These are phyloP conservation scores for Diachasmimorpha longicaudata DNA, from an alignment of 1,140 invertebrate species.

Conservation along the genomic window DNA sequence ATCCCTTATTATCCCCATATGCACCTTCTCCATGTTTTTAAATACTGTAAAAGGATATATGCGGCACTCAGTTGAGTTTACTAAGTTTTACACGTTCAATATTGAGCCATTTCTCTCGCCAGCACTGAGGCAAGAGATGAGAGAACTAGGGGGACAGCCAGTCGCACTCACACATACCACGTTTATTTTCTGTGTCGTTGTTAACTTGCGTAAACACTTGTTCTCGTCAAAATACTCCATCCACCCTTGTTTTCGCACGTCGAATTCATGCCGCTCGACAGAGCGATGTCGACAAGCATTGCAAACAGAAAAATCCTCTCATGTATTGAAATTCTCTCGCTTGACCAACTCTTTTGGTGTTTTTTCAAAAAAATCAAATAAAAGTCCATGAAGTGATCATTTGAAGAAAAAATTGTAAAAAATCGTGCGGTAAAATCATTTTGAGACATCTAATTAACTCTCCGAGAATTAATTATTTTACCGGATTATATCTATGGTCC, in stretches of 20 bases:
- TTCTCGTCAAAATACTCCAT: background rate
- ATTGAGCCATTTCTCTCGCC: background rate
- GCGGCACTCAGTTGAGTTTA: background rate
- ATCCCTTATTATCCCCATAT: background rate
- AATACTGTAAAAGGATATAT: background rate
- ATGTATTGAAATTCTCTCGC: background rate
- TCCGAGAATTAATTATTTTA: background rate
- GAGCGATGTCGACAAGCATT: background rate
- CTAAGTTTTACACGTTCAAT: conserved; percentile 21
- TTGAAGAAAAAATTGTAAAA: too few species aligned
- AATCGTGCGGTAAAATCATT: too few species aligned
- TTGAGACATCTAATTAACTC: background rate
- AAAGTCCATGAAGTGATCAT: too few species aligned
- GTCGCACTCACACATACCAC: background rate
- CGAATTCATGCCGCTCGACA: background rate
- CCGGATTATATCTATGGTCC: background rate
- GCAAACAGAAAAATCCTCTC: background rate
- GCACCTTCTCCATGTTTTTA: background rate
- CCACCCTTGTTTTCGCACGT: conserved; percentile 11
- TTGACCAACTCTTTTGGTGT: background rate
- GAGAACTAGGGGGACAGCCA: background rate
- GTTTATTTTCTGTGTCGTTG: background rate
- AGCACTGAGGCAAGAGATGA: background rate
- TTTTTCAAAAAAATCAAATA: too few species aligned
- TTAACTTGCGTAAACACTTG: conserved; percentile 18